Percentiles rank a stretch among this genome's conserved stretches.
These are phyloP conservation scores for Cerastoderma edule DNA, from an alignment of 2,888 invertebrate species.

Conservation along the genomic window DNA sequence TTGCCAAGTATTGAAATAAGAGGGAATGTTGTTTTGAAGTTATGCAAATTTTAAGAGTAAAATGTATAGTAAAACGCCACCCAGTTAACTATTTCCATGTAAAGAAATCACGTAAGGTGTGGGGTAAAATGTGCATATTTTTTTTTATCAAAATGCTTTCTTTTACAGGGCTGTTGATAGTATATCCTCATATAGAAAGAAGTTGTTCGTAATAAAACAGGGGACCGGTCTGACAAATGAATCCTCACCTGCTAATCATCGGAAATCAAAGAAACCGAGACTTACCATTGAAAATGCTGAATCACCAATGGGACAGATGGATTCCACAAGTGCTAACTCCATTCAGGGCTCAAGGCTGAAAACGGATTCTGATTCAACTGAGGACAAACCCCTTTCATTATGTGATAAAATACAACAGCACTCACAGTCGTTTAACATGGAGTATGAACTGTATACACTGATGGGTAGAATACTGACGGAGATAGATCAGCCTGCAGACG, in stretches of 20 bases:
- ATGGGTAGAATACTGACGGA: slow-evolving; percentile 47
- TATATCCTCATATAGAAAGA: slow-evolving; percentile 15
- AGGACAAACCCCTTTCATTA: slow-evolving; percentile 5
- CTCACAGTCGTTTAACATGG: slow-evolving; percentile 33
- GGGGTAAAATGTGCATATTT: too few species aligned
- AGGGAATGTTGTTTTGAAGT: too few species aligned
- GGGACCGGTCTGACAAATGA: neutral
- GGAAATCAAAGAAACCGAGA: too few species aligned
- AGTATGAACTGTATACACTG: slow-evolving; percentile 48
- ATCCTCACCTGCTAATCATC: neutral
- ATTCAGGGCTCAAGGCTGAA: neutral
- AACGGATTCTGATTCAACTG: neutral
- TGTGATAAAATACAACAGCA: slow-evolving; percentile 5
- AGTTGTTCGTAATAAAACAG: neutral
- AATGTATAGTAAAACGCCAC: too few species aligned
- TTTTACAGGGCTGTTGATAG: slow-evolving; percentile 23
- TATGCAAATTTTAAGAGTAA: too few species aligned
- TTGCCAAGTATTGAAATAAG: too few species aligned
- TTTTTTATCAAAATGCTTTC: too few species aligned
- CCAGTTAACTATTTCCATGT: too few species aligned
- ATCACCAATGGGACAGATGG: too few species aligned
- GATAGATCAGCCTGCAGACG: slow-evolving; percentile 51
- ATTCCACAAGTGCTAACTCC: too few species aligned
- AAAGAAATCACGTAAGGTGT: too few species aligned
- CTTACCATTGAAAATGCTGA: too few species aligned